Evolutionary conservation across 2,888 invertebrate species (phyloP).

Genomic region (Gisinianus flammeolus): DNA sequence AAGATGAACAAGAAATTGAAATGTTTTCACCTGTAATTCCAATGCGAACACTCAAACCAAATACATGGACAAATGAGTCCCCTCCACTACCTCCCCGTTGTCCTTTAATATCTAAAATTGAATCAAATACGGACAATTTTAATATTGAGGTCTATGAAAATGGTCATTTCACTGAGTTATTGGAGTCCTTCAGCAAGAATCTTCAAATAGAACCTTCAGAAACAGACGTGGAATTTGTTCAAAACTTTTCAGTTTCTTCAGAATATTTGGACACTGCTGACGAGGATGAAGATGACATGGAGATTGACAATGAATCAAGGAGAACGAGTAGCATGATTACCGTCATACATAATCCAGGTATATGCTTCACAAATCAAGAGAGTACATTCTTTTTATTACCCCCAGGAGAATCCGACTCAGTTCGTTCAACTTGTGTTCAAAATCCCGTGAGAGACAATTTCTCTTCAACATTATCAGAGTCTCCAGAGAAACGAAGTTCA

Average conservation of each 20-base stretch:
- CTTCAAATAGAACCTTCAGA: background rate
- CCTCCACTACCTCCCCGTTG: background rate
- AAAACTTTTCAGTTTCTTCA: too few species aligned
- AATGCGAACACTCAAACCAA: background rate
- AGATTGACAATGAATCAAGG: background rate
- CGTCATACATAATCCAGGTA: conserved; percentile 7
- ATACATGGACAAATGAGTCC: background rate
- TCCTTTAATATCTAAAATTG: background rate
- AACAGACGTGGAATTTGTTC: too few species aligned
- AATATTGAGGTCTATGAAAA: background rate
- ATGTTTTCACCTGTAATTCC: too few species aligned
- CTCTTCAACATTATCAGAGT: background rate
- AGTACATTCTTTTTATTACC: background rate
- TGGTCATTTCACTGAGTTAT: background rate
- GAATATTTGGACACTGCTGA: too few species aligned
- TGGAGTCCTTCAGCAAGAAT: too few species aligned
- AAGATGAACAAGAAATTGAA: too few species aligned
- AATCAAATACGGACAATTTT: background rate
- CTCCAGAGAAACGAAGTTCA: background rate
- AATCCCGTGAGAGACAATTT: background rate
- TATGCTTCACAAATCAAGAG: background rate
- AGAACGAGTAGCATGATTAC: background rate
- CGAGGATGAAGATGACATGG: background rate
- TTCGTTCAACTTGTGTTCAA: background rate
- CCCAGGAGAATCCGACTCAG: background rate